Evolutionary conservation across 2,113 vertebrate genomes (phyloP), one percentile per base, ranked within the genome.

Genomic region (Chrysemys picta): DNA sequence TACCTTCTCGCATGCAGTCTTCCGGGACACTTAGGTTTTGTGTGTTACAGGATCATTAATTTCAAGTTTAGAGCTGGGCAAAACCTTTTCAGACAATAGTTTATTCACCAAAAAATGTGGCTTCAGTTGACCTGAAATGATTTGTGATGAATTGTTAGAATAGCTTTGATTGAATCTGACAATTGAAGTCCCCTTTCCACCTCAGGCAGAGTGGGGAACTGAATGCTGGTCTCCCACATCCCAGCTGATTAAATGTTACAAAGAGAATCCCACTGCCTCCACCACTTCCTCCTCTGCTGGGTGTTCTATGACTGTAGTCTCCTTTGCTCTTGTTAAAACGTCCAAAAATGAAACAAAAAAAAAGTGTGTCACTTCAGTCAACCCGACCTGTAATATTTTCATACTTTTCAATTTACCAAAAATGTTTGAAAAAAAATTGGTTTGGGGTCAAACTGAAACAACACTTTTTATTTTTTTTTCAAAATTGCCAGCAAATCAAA

Each of bases 1-100:
- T 27, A 42, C 10, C 6, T 45, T 76, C 38, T 25, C 11, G 13
- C 42, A 13, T 45, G 75, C 11, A 42, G 21, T 54, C 54, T 29
- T 4, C 8, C 47, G 27, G 14, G 31, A 59, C 13, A 5, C 6
- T 38, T 0, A 0, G 54, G 29, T 4, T 1, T 27, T 38, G 3
- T 81, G 42, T 1, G 0, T n/a, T 59, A 24, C 11, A 47, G 24
- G 72, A 57, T 5, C 24, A 6, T 76, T 76, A 5, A 76, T 25
- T 45, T 72, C 65, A n/a, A 22, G 7, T 72, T n/a, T 38, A 38
- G 19, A 38, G 65, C 65, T 5, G 5, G 65, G n/a, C 65, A n/a
- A 72, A 72, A 38, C 35, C 19, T 72, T 21, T 38, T 72, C 2
- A 9, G 65, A 19, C n/a, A 38, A 38, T 38, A 72, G 16, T 38